Evolutionary conservation across 1,140 invertebrate genomes (phyloP).

Genomic region (Sogatella furcifera): DNA sequence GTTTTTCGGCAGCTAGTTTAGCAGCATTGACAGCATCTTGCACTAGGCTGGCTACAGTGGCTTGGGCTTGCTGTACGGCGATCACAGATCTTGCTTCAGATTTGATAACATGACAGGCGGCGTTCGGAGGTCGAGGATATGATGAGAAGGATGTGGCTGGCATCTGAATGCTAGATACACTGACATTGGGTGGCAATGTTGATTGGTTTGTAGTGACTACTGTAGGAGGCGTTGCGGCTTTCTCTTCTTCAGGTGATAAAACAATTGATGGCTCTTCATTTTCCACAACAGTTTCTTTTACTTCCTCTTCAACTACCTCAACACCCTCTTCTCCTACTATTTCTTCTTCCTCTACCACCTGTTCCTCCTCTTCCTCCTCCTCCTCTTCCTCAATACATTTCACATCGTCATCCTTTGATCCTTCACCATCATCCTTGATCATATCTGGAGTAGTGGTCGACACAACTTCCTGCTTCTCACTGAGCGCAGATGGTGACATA

Average conservation of each 20-base stretch:
- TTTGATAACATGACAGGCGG: slow-evolving; percentile 5
- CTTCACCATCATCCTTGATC: background rate
- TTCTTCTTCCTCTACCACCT: too few species aligned
- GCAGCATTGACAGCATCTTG: slow-evolving; percentile 27
- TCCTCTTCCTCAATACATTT: background rate
- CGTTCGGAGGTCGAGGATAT: slow-evolving; percentile 9
- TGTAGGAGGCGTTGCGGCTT: background rate
- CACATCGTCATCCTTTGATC: slow-evolving; percentile 1
- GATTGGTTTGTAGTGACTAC: background rate
- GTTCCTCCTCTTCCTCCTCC: too few species aligned
- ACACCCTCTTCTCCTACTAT: too few species aligned
- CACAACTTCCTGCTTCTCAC: slow-evolving; percentile 4
- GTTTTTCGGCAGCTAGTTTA: slow-evolving; percentile 17
- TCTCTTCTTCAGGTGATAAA: background rate
- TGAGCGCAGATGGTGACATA: background rate
- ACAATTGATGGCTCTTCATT: background rate
- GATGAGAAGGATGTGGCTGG: slow-evolving; percentile 21
- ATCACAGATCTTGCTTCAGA: slow-evolving; percentile 8
- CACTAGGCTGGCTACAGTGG: slow-evolving; percentile 24
- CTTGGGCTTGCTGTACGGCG: slow-evolving; percentile 21
- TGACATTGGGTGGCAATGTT: slow-evolving; percentile 40
- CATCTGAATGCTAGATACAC: slow-evolving; percentile 30
- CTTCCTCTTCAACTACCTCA: too few species aligned
- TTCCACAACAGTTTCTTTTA: background rate
- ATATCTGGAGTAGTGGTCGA: background rate